phyloP scores from a whole-genome alignment of 1,140 invertebrate species.

The Orchestia grillus region DNA sequence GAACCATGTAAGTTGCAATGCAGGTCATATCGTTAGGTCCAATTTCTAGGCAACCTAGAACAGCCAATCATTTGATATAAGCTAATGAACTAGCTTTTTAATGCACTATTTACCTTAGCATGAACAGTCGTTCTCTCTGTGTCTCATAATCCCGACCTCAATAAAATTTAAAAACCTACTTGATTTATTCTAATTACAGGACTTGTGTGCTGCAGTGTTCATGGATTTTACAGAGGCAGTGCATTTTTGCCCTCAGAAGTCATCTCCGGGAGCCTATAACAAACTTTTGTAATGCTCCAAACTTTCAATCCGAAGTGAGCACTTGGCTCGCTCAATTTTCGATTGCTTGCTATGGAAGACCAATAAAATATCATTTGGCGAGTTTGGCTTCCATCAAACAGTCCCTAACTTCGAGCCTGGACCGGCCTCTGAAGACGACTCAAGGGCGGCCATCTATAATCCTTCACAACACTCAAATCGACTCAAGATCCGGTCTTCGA shows the following conservation, averaged over 20 bases:
- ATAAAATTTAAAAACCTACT: neutral
- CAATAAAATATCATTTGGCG: constrained; percentile 38
- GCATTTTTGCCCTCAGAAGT: neutral
- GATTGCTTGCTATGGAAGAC: constrained; percentile 7
- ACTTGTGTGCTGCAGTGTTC: neutral
- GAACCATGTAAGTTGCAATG: no score
- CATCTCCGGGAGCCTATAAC: neutral
- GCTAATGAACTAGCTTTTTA: no score
- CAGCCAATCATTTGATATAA: no score
- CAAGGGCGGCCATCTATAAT: neutral
- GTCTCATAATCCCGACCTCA: neutral
- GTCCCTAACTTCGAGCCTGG: constrained; percentile 15
- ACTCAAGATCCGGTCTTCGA: neutral
- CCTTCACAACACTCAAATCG: constrained; percentile 11
- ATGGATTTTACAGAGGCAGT: neutral
- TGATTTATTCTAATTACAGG: neutral
- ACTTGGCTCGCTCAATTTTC: neutral
- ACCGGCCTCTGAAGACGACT: neutral
- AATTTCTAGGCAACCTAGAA: no score
- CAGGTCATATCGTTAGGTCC: no score
- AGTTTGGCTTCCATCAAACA: constrained; percentile 20
- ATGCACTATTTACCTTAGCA: no score
- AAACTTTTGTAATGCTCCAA: constrained; percentile 12
- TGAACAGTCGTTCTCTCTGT: neutral
- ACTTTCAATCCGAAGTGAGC: constrained; percentile 31